Conservation (phyloP, 1,140 invertebrate genomes). For the Drosophila dunni region DNA sequence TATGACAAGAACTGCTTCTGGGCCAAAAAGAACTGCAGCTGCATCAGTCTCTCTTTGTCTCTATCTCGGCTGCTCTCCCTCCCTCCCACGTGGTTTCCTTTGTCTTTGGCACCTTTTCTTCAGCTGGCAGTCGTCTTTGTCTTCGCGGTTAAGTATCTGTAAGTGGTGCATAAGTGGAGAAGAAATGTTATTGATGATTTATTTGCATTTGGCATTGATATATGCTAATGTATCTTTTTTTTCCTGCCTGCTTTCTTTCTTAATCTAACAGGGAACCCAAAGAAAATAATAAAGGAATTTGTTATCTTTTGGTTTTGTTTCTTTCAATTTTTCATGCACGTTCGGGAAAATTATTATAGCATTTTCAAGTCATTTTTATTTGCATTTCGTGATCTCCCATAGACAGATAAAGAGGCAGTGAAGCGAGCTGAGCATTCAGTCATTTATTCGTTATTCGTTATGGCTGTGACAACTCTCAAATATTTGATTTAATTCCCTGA, state of each 20-base stretch:
- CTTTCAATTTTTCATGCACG: slow-evolving; percentile 74
- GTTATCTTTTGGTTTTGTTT: slow-evolving; percentile 60
- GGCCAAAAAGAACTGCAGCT: slow-evolving; percentile 50
- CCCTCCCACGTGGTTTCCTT: background rate
- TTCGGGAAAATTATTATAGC: slow-evolving; percentile 70
- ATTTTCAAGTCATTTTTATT: slow-evolving; percentile 82
- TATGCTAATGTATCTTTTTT: slow-evolving; percentile 80
- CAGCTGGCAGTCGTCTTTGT: slow-evolving; percentile 29
- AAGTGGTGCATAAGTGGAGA: slow-evolving; percentile 82
- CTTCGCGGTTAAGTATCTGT: slow-evolving; percentile 73
- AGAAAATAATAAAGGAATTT: slow-evolving; percentile 37
- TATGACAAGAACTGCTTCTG: slow-evolving; percentile 58
- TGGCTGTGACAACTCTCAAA: slow-evolving; percentile 69
- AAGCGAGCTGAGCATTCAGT: background rate
- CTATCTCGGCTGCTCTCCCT: background rate
- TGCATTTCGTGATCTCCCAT: slow-evolving; percentile 78
- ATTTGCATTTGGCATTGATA: slow-evolving; percentile 84
- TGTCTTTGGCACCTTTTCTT: background rate
- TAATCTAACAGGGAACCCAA: slow-evolving; percentile 16
- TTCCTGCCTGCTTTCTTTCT: slow-evolving; percentile 30
- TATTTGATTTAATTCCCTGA: slow-evolving; percentile 83
- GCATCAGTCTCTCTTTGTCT: slow-evolving; percentile 21
- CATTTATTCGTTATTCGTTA: slow-evolving; percentile 23
- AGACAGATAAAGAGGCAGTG: slow-evolving; percentile 59
- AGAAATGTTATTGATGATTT: slow-evolving; percentile 84